Evolutionary conservation across 37 sponge, comb jelly and placozoan species (phyloP), one percentile per base, ranked within the genome.

Genomic region (Chondrosia reniformis): DNA sequence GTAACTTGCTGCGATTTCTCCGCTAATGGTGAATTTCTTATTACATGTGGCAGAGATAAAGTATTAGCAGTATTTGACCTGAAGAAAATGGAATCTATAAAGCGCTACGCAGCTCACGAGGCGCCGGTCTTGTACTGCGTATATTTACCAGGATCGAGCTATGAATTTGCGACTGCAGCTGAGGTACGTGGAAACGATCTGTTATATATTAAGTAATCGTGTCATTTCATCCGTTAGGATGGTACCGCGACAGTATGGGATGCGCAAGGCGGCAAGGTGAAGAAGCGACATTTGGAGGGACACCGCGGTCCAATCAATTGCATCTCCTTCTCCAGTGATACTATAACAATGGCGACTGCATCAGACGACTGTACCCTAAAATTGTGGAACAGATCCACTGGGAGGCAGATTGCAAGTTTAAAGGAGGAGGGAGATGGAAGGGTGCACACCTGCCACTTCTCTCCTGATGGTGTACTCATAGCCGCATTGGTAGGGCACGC

Each of bases 1-100:
- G 87, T 93, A 8, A 93, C 79, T 24, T 83, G 83, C 22, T 85
- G 85, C 46, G 44, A 82, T 43, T 93, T 93, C 82, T 93, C 93
- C 25, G 79, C 83, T 28, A 89, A 93, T 66, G 76, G 77, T 28
- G 46, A 75, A 15, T 54, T 84, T 8, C 84, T 93, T 28, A 37
- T 89, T 4, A 79, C 93, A 24, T 79, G 55, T 46, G 82, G 87
- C 6, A 49, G 40, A 39, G 93, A 92, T 74, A 61, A 79, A 9
- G 45, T 80, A 28, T 75, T 93, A 19, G 54, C 76, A 10, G 66
- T 93, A 33, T 93, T 86, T 89, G 84, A 88, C 75, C 33, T 83
- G n/a, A 66, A 76, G 57, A 62, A 58, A 22, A 87, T 89, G 4
- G 59, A 76, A 28, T n/a, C 76, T 4, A 36, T 83, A 40, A 78